These are phyloP conservation scores for Agelastica alni DNA, from an alignment of 2,888 invertebrate genomes.

Conservation along the genomic window DNA sequence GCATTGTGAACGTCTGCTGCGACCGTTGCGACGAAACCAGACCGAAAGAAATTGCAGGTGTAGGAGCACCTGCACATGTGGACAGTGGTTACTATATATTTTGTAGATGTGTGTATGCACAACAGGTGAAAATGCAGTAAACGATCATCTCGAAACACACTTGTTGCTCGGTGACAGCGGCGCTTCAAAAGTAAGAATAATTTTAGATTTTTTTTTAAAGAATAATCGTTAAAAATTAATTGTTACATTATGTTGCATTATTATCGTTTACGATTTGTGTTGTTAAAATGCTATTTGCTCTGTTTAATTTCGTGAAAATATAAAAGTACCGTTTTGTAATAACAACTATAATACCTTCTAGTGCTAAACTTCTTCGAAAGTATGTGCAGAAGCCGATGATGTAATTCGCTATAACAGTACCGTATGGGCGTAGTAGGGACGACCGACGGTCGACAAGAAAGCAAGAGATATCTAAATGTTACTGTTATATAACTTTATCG, in stretches of 20 bases:
- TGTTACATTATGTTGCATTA: too few relatives aligned
- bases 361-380: slow-evolving; percentile 15
- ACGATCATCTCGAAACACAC: slow-evolving; percentile 12
- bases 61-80: slow-evolving; percentile 13
- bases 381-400: slow-evolving; percentile 23
- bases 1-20: neutral
- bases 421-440: slow-evolving; percentile 1
- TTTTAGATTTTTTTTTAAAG: too few relatives aligned
- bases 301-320: neutral
- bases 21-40: neutral
- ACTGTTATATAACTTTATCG: neutral
- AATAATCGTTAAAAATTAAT: too few relatives aligned
- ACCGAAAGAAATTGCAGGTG: slow-evolving; percentile 2
- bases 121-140: slow-evolving; percentile 25
- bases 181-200: neutral
- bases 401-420: slow-evolving; percentile 23
- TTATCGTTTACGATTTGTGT: too few relatives aligned
- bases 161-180: slow-evolving; percentile 1
- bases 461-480: neutral
- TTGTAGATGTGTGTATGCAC: slow-evolving; percentile 15
- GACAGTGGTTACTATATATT: slow-evolving; percentile 15
- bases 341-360: neutral
- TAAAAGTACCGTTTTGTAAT: neutral
- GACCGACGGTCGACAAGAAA: too few relatives aligned
- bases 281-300: too few relatives aligned